Conservation (phyloP, 1,140 invertebrate genomes). For the Heterodera carotae region DNA sequence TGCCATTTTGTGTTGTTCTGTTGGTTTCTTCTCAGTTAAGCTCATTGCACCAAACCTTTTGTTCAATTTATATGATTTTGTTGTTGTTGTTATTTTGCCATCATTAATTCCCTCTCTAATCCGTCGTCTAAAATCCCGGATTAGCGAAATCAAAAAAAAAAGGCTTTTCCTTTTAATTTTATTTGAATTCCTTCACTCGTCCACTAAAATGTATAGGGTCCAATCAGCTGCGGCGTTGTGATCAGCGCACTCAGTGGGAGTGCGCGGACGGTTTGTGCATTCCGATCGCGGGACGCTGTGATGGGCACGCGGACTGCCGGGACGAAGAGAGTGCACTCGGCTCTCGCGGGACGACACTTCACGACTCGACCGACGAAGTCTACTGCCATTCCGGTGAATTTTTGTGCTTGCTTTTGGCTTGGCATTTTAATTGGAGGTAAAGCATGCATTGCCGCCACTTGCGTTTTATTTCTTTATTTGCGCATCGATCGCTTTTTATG, state of each 20-base stretch:
- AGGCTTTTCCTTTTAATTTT: slow-evolving; percentile 6
- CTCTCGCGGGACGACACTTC: not conserved
- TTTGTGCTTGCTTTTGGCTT: not conserved
- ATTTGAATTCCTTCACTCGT: not conserved
- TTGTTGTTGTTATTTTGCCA: not conserved
- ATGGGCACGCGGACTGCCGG: slow-evolving; percentile 25
- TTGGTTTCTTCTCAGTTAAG: not conserved
- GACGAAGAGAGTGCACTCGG: slow-evolving; percentile 17
- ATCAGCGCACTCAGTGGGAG: slow-evolving; percentile 25
- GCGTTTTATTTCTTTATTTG: not conserved
- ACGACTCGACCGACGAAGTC: slow-evolving; percentile 26
- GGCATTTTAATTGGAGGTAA: not conserved
- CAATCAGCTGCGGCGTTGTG: slow-evolving; percentile 13
- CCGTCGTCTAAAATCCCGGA: no score
- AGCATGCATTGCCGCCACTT: no score
- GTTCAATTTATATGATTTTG: not conserved
- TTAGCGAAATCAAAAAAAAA: no score
- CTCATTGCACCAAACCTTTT: not conserved
- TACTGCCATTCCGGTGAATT: slow-evolving; percentile 27
- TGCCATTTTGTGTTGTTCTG: not conserved
- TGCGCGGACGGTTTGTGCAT: slow-evolving; percentile 29
- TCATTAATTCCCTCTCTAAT: no score
- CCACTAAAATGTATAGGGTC: not conserved
- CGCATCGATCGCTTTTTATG: not conserved
- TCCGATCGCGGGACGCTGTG: slow-evolving; percentile 20